Evolutionary conservation across 2,888 invertebrate species (phyloP), one percentile per base, ranked within the genome.

Genomic region (Rotaria macrura): DNA sequence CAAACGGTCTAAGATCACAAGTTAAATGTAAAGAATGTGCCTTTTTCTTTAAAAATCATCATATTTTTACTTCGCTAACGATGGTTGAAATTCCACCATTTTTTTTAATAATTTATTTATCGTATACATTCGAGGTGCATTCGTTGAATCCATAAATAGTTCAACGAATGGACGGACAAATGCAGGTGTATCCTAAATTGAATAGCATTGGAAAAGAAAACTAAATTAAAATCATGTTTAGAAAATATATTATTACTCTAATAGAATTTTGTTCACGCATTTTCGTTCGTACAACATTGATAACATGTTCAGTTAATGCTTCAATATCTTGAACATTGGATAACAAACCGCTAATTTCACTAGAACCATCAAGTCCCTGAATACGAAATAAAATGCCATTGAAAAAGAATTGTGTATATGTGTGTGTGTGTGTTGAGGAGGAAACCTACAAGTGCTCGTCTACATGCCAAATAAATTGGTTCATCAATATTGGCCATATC

Each of bases 131-230:
- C 74, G 38, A 25, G 74, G 74, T 74, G 74, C 40, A 74, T 74
- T 74, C 25, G 74, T 74, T 25, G 74, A 74, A 40, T 74, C 74
- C 74, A 74, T 74, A 74, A 74, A 74, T 43, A 74, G 25, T 38
- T 74, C 74, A 2, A 74, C 74, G n/a, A 74, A 74, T 74, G 74
- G 40, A 74, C 74, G 74, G 9, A 74, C 74, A 74, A 74, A 74
- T 74, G 17, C 7, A 3, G 74, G 23, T 23, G 23, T 25, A 74
- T 74, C 74, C 74, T 65, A 20, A n/a, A 74, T 40, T 25, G 29
- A 38, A 74, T 23, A 9, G 17, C 4, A 17, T 49, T 1, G 49
- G 12, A 49, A 17, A 49, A 49, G 49, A 49, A 49, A 17, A 12
- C 14, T 17, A 17, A 65, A 55, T 6, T 29, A 17, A n/a, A 1